These are phyloP conservation scores for Coptodon rendalli DNA, from an alignment of 2,113 vertebrate genomes.

Conservation along the genomic window DNA sequence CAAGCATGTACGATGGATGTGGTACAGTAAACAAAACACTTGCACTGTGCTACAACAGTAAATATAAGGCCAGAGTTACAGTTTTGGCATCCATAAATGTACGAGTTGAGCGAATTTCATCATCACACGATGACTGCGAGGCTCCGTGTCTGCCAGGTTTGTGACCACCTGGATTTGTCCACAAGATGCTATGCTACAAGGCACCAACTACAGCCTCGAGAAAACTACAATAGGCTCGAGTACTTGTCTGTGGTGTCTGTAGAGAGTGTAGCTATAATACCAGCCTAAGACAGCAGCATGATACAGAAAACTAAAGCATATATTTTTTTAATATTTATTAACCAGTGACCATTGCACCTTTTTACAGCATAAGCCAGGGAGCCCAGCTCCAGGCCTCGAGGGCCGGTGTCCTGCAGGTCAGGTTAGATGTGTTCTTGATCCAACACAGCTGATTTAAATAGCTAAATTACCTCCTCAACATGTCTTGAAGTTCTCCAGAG, in stretches of 20 bases:
- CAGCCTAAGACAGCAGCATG: not conserved
- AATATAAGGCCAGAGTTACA: not conserved
- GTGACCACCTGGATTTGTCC: not conserved
- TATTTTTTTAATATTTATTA: not conserved
- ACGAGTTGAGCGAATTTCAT: not conserved
- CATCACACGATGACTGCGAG: not conserved
- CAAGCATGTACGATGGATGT: not conserved
- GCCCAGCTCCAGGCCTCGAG: not conserved
- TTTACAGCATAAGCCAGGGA: not conserved
- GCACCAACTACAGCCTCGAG: not conserved
- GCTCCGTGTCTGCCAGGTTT: not conserved
- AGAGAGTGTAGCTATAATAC: not conserved
- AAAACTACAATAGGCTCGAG: not conserved
- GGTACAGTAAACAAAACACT: not conserved
- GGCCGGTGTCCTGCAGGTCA: not conserved
- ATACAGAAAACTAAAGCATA: not conserved
- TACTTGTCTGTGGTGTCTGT: not conserved
- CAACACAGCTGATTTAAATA: not conserved
- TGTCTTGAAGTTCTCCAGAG: not conserved
- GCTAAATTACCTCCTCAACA: not conserved
- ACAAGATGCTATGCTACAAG: not conserved
- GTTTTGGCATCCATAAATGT: not conserved
- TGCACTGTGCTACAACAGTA: not conserved
- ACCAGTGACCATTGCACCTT: not conserved
- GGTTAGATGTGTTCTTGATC: not conserved